phyloP scores from a whole-genome alignment of 1,140 invertebrate genomes.

The Drosophila nasuta region DNA sequence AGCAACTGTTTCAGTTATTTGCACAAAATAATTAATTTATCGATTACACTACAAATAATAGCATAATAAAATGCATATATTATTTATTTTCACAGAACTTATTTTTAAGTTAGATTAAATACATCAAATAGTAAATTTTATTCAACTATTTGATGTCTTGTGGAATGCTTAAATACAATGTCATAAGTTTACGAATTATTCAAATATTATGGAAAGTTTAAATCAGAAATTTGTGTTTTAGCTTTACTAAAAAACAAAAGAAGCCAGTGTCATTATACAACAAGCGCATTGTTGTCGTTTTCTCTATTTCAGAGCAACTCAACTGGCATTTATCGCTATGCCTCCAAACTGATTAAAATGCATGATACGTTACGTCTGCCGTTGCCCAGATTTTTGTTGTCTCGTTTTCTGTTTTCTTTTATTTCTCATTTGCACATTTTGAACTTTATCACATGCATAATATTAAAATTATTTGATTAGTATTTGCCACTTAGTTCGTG shows the following conservation, averaged over 20 bases:
- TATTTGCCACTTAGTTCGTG: background rate
- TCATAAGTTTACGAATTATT: background rate
- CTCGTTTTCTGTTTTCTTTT: background rate
- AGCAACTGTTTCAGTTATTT: background rate
- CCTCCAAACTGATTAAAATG: conserved; percentile 19
- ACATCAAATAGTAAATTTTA: background rate
- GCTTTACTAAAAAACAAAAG: background rate
- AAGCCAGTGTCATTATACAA: conserved; percentile 12
- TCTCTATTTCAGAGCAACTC: background rate
- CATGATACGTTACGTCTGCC: conserved; percentile 4
- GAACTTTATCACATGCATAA: background rate
- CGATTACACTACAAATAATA: background rate
- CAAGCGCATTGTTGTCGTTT: conserved; percentile 5
- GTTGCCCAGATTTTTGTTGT: background rate
- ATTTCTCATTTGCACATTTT: background rate
- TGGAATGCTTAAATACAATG: background rate
- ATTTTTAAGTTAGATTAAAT: background rate
- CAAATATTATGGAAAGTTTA: background rate
- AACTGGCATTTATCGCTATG: conserved; percentile 4
- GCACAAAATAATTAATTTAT: background rate
- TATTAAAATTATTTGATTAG: background rate
- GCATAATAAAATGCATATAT: background rate
- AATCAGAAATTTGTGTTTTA: background rate
- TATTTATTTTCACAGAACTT: background rate
- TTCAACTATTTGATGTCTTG: background rate